Evolutionary conservation across 2,113 vertebrate species (phyloP).

Genomic region (Upupa epops): DNA sequence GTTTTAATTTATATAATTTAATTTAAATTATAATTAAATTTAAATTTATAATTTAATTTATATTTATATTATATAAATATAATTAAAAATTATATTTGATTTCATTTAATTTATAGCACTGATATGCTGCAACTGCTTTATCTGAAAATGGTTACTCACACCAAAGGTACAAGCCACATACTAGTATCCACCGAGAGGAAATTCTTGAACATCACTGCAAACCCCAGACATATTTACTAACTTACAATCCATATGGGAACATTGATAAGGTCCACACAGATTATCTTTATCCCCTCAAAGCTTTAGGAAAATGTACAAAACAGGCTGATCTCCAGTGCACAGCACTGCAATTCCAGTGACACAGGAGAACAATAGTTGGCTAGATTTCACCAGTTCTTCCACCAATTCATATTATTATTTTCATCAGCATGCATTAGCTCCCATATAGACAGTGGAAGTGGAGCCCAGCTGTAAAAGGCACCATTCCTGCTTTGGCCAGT

Average conservation of each 20-base stretch:
- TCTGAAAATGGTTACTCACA: background rate
- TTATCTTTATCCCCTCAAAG: background rate
- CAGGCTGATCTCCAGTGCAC: background rate
- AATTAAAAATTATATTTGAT: no score
- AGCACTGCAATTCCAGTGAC: background rate
- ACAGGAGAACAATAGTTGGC: background rate
- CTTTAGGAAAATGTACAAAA: background rate
- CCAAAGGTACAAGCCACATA: background rate
- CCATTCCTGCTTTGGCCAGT: background rate
- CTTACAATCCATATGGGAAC: background rate
- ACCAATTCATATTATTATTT: background rate
- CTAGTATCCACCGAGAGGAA: background rate
- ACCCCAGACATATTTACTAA: background rate
- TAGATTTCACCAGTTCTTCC: background rate
- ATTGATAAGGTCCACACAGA: background rate
- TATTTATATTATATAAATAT: no score
- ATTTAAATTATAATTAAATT: no score
- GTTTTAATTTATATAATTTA: no score
- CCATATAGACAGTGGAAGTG: background rate
- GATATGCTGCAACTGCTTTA: background rate
- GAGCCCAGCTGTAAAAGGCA: background rate
- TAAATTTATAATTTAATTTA: no score
- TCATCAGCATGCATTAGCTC: background rate
- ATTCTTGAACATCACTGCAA: background rate
- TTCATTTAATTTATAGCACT: background rate